phyloP scores from a whole-genome alignment of 2,888 invertebrate species.

The Amblyteles armatorius region DNA sequence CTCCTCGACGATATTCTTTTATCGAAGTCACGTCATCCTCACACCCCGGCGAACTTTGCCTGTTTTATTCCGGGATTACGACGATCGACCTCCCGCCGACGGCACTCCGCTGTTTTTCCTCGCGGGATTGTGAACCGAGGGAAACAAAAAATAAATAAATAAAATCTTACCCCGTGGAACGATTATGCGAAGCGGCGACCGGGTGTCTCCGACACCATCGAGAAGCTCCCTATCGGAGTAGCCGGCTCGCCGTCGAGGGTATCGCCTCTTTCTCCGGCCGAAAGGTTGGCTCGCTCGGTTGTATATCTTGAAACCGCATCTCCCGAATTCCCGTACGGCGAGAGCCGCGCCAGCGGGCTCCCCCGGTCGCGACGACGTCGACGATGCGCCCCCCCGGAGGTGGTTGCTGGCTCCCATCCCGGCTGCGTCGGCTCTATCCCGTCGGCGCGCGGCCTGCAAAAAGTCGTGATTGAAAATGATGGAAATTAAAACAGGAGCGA shows the following conservation, averaged over 20 bases:
- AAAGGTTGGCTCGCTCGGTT: slow-evolving; percentile 41
- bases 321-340: slow-evolving; percentile 38
- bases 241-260: slow-evolving; percentile 27
- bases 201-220: slow-evolving; percentile 24
- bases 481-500: slow-evolving; percentile 75
- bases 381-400: slow-evolving; percentile 32
- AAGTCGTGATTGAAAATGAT: slow-evolving; percentile 77
- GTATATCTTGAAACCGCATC: slow-evolving; percentile 63
- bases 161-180: background rate
- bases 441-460: slow-evolving; percentile 69
- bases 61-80: slow-evolving; percentile 29
- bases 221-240: background rate
- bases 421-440: slow-evolving; percentile 35
- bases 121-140: background rate
- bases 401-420: slow-evolving; percentile 64
- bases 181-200: slow-evolving; percentile 41
- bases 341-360: slow-evolving; percentile 30
- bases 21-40: slow-evolving; percentile 57
- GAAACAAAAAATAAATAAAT: background rate
- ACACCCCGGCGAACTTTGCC: slow-evolving; percentile 1
- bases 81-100: slow-evolving; percentile 34
- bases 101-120: background rate
- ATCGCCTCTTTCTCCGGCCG: slow-evolving; percentile 51
- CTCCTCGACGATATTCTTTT: slow-evolving; percentile 48
- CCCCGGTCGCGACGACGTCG: slow-evolving; percentile 61